Evolutionary conservation across 2,113 vertebrate species (phyloP).

Genomic region (Phyllostomus discolor): DNA sequence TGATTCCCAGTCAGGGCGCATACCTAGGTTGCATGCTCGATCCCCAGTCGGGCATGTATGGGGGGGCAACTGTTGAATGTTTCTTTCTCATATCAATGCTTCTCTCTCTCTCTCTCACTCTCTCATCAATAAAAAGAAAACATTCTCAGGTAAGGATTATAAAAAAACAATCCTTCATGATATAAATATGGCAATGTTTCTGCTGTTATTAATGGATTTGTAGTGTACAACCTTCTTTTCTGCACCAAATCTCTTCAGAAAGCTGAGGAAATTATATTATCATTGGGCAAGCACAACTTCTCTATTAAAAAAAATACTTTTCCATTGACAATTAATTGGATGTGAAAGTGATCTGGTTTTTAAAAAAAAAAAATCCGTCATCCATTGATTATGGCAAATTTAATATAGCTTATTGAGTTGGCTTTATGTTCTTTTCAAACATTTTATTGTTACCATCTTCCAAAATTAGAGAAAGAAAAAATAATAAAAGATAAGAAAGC

Average conservation of each 20-base stretch:
- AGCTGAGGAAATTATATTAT: not conserved
- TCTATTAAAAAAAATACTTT: not conserved
- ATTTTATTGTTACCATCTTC: not conserved
- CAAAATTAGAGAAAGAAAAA: not conserved
- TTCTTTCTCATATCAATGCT: no score
- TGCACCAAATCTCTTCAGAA: not conserved
- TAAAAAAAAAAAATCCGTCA: not conserved
- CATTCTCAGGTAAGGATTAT: no score
- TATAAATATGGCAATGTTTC: not conserved
- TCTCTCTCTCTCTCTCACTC: no score
- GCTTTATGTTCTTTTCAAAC: slow-evolving; percentile 29
- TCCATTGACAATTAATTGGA: not conserved
- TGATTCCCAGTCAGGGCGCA: no score
- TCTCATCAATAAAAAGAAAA: no score
- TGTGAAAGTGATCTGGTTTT: not conserved
- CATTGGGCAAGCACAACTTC: not conserved
- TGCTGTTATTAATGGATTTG: not conserved
- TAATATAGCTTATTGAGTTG: not conserved
- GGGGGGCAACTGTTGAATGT: no score
- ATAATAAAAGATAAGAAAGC: not conserved
- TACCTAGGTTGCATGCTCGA: no score
- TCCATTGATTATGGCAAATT: not conserved
- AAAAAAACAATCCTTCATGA: not conserved
- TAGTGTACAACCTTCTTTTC: not conserved
- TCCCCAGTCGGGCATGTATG: no score